Evolutionary conservation across 2,797 vertebrate species (phyloP), one percentile per base, ranked within the genome.

Genomic region (Siniperca undulata): DNA sequence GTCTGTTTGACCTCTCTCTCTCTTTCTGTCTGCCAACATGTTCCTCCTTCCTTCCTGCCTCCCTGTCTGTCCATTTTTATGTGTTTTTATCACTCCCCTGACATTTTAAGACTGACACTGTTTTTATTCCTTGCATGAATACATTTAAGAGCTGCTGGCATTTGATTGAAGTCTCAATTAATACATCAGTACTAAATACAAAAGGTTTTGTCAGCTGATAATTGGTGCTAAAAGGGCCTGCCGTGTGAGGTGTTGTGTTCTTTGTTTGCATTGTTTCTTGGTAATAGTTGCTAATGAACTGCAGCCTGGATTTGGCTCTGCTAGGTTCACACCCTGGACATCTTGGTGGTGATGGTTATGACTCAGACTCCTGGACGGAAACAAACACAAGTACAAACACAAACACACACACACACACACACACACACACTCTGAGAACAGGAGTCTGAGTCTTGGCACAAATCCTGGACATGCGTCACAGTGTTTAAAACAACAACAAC

Each of bases 271-370:
- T 79, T 82, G 62, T 78, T 73, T 73, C 36, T 77, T 74, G 50
- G 71, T 82, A 78, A 78, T 85, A 78, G 65, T 80, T 4, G 4
- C 40, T 81, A 88, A 87, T 89, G 60, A 75, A 74, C 67, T 61
- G 36, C 73, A 64, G 58, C 30, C 24, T 85, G 36, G 40, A 71
- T 79, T 68, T 76, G 16, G 58, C 66, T 78, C 34, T 56, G 71
- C 60, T 16, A 56, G 40, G 74, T 81, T 84, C 11, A 79, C 69
- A 83, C 70, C 48, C 16, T 74, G 64, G 81, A 86, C 77, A 87
- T 80, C 44, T 86, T 80, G 75, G 59, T 85, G 42, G 20, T 46
- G 58, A 27, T 27, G 27, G 27, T 27, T 27, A 72, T 89, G 85
- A 88, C 64, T 88, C 85, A 89, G 68, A 77, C 53, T 73, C 20